Evolutionary conservation across 64 coral and sea anemone genomes (phyloP).

Genomic region (Dendronephthya gigantea): DNA sequence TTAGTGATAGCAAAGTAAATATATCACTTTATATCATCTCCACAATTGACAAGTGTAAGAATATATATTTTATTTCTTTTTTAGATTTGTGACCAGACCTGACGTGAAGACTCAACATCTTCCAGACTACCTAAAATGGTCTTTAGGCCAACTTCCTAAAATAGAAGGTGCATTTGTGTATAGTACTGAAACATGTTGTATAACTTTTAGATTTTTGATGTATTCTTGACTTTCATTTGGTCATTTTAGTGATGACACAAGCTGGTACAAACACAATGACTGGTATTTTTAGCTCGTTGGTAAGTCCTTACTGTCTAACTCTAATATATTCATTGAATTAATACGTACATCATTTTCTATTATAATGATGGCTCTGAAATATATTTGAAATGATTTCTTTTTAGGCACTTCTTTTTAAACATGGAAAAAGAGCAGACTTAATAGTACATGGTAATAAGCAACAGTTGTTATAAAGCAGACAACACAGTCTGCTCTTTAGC

Average conservation of each 20-base stretch:
- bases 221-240: not conserved
- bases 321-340: too few relatives aligned
- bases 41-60: not conserved
- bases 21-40: not conserved
- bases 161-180: slow-evolving; percentile 37
- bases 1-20: slow-evolving; percentile 85
- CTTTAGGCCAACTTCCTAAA: slow-evolving; percentile 29
- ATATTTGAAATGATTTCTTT: too few relatives aligned
- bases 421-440: slow-evolving; percentile 94
- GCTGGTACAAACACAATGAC: not conserved
- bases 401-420: slow-evolving; percentile 91
- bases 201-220: too few relatives aligned
- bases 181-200: not conserved
- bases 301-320: not conserved
- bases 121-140: slow-evolving; percentile 78
- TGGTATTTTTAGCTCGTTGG: not conserved
- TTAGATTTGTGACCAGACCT: slow-evolving; percentile 88
- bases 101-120: slow-evolving; percentile 90
- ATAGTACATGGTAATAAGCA: slow-evolving; percentile 56
- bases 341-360: not conserved
- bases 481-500: not conserved
- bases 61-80: not conserved
- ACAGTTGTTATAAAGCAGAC: too few relatives aligned
- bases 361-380: too few relatives aligned
- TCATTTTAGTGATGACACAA: not conserved